phyloP scores from a whole-genome alignment of 1,140 invertebrate species.

The Pachyrhynchus sulphureomaculatus region DNA sequence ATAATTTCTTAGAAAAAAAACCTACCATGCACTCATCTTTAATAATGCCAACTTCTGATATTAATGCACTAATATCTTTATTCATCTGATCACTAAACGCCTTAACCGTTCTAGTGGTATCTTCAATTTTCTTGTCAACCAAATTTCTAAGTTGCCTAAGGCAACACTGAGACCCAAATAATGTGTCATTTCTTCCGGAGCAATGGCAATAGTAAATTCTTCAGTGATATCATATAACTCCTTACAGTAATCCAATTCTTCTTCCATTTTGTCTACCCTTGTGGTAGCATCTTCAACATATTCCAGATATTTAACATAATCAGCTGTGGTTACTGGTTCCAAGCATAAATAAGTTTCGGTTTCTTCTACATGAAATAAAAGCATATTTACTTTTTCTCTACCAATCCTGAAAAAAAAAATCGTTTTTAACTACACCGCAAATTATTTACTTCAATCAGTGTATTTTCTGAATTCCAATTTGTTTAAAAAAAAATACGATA shows the following conservation, averaged over 20 bases:
- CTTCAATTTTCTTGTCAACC: constrained; percentile 58
- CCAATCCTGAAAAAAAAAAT: constrained; percentile 55
- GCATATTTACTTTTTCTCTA: constrained; percentile 58
- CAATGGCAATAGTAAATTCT: constrained; percentile 63
- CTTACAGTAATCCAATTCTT: constrained; percentile 66
- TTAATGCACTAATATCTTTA: constrained; percentile 64
- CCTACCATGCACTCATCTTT: constrained; percentile 62
- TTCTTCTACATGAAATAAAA: constrained; percentile 62
- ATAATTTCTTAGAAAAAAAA: constrained; percentile 21
- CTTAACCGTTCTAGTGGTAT: constrained; percentile 56
- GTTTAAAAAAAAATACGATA: too few relatives aligned
- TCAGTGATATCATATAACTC: constrained; percentile 73
- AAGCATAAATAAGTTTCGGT: constrained; percentile 62
- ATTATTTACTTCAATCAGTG: too few relatives aligned
- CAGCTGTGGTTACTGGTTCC: constrained; percentile 62
- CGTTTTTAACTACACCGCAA: too few relatives aligned
- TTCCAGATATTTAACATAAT: constrained; percentile 67
- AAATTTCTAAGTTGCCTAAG: constrained; percentile 55
- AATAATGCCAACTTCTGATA: constrained; percentile 66
- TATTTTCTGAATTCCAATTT: too few relatives aligned
- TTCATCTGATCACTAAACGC: constrained; percentile 62
- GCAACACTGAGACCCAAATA: constrained; percentile 52
- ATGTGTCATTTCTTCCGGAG: constrained; percentile 43
- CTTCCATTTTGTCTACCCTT: constrained; percentile 65
- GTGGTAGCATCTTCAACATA: constrained; percentile 66